Evolutionary conservation across 2,888 invertebrate genomes (phyloP).

Genomic region (Ennomos fuscantarius): DNA sequence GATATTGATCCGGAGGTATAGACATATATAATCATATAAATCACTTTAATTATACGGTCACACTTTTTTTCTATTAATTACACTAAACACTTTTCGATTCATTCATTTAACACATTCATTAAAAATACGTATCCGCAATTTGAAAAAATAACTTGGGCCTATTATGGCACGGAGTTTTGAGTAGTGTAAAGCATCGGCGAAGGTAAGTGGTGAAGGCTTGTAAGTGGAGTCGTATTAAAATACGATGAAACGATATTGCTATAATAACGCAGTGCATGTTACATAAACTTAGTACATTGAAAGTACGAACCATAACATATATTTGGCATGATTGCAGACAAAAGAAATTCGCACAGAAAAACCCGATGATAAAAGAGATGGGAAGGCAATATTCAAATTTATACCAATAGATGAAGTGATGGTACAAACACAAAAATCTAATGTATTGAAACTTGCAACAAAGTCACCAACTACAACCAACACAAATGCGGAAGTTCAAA

Average conservation of each 20-base stretch:
- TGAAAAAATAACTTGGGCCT: conserved; percentile 33
- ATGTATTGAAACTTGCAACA: conserved; percentile 73
- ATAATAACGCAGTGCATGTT: conserved; percentile 12
- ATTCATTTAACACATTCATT: conserved; percentile 23
- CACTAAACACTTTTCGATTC: conserved; percentile 30
- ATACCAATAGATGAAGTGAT: conserved; percentile 80
- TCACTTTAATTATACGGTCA: conserved; percentile 36
- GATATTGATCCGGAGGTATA: conserved; percentile 87
- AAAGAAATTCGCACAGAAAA: conserved; percentile 82
- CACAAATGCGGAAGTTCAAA: conserved; percentile 56
- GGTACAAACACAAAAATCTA: conserved; percentile 67
- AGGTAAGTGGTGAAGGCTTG: conserved; percentile 72
- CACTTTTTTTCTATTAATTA: conserved; percentile 31
- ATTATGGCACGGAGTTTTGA: conserved; percentile 40
- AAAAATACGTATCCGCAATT: conserved; percentile 34
- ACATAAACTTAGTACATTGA: conserved; percentile 5
- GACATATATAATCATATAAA: conserved; percentile 55
- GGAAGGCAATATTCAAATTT: conserved; percentile 75
- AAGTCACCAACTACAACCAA: conserved; percentile 59
- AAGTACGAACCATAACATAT: conserved; percentile 39
- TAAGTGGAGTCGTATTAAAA: conserved; percentile 19
- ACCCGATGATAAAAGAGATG: conserved; percentile 68
- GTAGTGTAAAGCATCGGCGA: conserved; percentile 37
- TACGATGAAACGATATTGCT: conserved; percentile 20
- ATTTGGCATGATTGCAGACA: conserved; percentile 70